A percentile compares a stretch with the other conserved stretches of the same genome.
Evolutionary conservation across 2,113 vertebrate genomes (phyloP).

Genomic region (Trichomycterus rosablanca): DNA sequence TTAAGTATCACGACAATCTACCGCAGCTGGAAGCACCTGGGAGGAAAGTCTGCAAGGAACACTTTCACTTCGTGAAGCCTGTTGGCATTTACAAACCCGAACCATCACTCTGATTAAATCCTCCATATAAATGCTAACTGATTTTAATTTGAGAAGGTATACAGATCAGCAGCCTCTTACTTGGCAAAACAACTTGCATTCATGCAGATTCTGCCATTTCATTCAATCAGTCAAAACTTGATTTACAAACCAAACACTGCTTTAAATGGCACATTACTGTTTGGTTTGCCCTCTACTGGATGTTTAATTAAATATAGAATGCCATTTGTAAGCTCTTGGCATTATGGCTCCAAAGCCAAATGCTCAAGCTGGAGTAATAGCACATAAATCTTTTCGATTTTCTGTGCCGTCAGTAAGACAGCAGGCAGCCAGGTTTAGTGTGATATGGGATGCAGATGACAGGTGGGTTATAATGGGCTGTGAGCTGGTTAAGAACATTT

Average conservation of each 20-base stretch:
- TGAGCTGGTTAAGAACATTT: slow-evolving; percentile 3
- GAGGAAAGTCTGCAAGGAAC: too few relatives aligned
- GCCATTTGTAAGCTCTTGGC: background rate
- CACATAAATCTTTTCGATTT: background rate
- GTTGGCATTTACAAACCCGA: too few relatives aligned
- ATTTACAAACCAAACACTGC: background rate
- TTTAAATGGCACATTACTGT: background rate
- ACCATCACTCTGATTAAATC: too few relatives aligned
- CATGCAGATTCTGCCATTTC: background rate
- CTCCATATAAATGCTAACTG: too few relatives aligned
- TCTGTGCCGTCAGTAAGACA: background rate
- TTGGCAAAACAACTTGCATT: background rate
- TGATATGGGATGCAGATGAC: slow-evolving; percentile 17
- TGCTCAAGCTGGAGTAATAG: background rate
- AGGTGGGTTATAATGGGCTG: slow-evolving; percentile 16
- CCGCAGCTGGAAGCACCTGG: too few relatives aligned
- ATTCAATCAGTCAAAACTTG: background rate
- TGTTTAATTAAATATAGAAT: background rate
- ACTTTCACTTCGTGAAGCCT: too few relatives aligned
- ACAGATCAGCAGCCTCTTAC: too few relatives aligned
- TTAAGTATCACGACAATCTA: too few relatives aligned
- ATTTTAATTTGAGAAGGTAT: too few relatives aligned
- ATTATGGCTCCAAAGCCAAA: background rate
- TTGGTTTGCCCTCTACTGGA: background rate
- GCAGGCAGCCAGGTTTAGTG: background rate